phyloP scores from a whole-genome alignment of 37 sponge, comb jelly and placozoan genomes.

The Theonella swinhoei region DNA sequence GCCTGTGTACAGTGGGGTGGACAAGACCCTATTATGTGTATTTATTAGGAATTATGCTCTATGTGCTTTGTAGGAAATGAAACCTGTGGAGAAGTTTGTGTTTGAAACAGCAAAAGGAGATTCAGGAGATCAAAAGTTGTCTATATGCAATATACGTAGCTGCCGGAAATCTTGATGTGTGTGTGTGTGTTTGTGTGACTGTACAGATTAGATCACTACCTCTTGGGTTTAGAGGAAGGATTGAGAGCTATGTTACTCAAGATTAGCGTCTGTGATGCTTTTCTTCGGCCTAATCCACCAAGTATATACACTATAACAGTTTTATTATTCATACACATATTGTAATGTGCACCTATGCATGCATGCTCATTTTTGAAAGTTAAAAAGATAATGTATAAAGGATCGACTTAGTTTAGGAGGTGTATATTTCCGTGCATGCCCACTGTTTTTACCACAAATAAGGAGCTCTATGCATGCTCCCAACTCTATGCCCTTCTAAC shows the following conservation, averaged over 20 bases:
- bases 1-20: too few relatives aligned
- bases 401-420: too few relatives aligned
- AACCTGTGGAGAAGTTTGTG: conserved; percentile 63
- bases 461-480: too few relatives aligned
- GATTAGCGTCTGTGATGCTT: conserved; percentile 59
- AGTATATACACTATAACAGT: background rate
- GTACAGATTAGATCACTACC: too few relatives aligned
- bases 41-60: background rate
- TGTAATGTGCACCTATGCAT: background rate
- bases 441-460: too few relatives aligned
- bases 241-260: conserved; percentile 56
- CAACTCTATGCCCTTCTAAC: too few relatives aligned
- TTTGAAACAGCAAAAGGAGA: conserved; percentile 21
- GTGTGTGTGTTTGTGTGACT: background rate
- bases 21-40: background rate
- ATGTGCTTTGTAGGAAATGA: conserved; percentile 2
- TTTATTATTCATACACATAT: background rate
- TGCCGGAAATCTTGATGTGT: background rate
- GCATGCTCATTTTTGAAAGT: too few relatives aligned
- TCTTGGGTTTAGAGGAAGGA: conserved; percentile 32
- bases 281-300: conserved; percentile 32
- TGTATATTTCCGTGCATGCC: too few relatives aligned
- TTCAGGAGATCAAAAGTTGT: conserved; percentile 5
- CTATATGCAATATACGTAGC: background rate
- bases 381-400: too few relatives aligned